phyloP scores from a whole-genome alignment of 2,113 vertebrate genomes.

The Notechis scutatus region DNA sequence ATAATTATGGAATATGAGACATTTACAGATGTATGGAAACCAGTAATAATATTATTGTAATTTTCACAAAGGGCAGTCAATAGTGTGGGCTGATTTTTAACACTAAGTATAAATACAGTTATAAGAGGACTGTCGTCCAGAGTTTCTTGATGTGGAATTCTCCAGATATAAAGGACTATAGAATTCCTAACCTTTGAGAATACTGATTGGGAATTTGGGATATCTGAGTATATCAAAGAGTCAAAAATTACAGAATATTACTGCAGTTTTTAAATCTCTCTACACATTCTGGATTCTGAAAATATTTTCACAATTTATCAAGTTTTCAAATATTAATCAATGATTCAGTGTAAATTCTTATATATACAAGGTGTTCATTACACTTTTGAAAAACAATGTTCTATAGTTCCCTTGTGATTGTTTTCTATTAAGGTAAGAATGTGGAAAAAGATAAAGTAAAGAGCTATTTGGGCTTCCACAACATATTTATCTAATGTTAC shows the following conservation, averaged over 20 bases:
- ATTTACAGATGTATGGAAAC: not conserved
- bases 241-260: not conserved
- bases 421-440: not conserved
- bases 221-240: not conserved
- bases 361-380: not conserved
- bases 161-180: not conserved
- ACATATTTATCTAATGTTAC: not conserved
- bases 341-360: not conserved
- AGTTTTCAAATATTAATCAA: not conserved
- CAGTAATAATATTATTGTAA: not conserved
- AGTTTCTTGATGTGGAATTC: not conserved
- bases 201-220: not conserved
- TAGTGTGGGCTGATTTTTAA: not conserved
- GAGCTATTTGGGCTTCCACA: not conserved
- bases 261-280: not conserved
- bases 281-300: not conserved
- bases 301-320: not conserved
- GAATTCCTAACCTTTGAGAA: not conserved
- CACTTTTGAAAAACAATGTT: not conserved
- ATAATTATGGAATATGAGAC: not conserved
- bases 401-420: not conserved
- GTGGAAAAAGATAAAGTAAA: not conserved
- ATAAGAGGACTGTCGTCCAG: not conserved
- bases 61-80: not conserved
- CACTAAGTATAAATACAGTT: not conserved